Percentiles rank a stretch among this genome's conserved stretches.
phyloP scores from a whole-genome alignment of 1,140 invertebrate genomes.

The Drosophila pseudoobscura region DNA sequence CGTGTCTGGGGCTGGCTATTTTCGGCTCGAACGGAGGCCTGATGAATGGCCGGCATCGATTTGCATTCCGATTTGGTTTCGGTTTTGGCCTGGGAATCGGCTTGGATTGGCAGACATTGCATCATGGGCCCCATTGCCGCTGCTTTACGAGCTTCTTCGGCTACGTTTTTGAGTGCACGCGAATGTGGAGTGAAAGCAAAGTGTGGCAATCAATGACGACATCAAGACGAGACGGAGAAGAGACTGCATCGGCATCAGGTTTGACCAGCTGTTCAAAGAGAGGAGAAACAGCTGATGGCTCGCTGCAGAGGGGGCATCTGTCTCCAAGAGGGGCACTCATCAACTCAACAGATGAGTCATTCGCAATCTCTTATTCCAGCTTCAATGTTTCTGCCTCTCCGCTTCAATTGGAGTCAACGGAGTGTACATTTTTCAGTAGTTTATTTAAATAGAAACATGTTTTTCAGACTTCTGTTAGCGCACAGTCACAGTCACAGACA shows the following conservation, averaged over 20 bases:
- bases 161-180: conserved; percentile 61
- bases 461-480: conserved; percentile 78
- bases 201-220: conserved; percentile 82
- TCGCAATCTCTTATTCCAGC: not conserved
- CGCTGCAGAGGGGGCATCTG: conserved; percentile 1
- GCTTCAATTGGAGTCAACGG: conserved; percentile 26
- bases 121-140: conserved; percentile 15
- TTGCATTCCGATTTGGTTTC: conserved; percentile 38
- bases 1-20: conserved; percentile 54
- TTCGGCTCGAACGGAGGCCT: conserved; percentile 45
- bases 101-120: conserved; percentile 53
- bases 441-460: conserved; percentile 81
- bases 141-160: conserved; percentile 20
- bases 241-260: conserved; percentile 63
- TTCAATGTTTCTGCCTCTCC: not conserved
- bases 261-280: conserved; percentile 58
- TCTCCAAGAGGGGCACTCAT: conserved; percentile 8
- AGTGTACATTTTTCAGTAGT: conserved; percentile 78
- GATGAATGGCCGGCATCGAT: conserved; percentile 64
- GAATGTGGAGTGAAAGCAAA: conserved; percentile 77
- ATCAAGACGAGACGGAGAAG: conserved; percentile 36
- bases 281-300: conserved; percentile 62
- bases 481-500: conserved; percentile 21
- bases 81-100: conserved; percentile 7
- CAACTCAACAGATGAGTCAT: conserved; percentile 8